These are phyloP conservation scores for Laticauda colubrina DNA, from an alignment of 2,113 vertebrate species.

Conservation along the genomic window DNA sequence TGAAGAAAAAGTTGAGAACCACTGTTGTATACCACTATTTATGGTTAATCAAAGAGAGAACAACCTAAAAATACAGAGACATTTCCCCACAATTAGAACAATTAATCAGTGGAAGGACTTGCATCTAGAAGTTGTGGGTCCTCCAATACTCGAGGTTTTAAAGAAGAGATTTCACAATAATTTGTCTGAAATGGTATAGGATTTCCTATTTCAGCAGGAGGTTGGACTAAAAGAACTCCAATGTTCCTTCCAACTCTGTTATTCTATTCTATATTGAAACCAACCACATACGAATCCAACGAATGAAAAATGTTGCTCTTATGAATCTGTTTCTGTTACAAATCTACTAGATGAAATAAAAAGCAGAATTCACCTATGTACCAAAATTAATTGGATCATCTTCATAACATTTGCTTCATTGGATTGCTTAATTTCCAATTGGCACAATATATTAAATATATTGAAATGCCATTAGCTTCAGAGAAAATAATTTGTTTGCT, in stretches of 20 bases:
- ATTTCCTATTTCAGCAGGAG: background rate
- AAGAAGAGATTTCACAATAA: background rate
- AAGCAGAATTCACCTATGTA: background rate
- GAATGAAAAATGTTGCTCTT: background rate
- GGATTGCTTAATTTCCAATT: background rate
- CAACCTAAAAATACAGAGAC: background rate
- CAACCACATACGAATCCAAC: background rate
- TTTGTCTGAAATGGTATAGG: background rate
- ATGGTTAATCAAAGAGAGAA: background rate
- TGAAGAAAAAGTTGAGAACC: background rate
- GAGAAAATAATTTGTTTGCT: background rate
- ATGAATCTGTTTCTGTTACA: constrained; percentile 4
- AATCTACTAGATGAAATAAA: constrained; percentile 3
- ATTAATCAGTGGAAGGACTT: background rate
- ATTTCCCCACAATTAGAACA: background rate
- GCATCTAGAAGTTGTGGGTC: background rate
- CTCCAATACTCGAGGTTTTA: background rate
- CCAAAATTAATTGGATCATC: background rate
- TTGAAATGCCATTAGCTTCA: constrained; percentile 4
- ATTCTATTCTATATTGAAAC: background rate
- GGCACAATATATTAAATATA: background rate
- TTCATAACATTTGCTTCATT: background rate
- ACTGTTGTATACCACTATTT: background rate
- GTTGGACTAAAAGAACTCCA: background rate
- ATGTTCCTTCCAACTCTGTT: background rate